Evolutionary conservation across 1,140 invertebrate genomes (phyloP), one percentile per base, ranked within the genome.

Genomic region (Apis cerana): DNA sequence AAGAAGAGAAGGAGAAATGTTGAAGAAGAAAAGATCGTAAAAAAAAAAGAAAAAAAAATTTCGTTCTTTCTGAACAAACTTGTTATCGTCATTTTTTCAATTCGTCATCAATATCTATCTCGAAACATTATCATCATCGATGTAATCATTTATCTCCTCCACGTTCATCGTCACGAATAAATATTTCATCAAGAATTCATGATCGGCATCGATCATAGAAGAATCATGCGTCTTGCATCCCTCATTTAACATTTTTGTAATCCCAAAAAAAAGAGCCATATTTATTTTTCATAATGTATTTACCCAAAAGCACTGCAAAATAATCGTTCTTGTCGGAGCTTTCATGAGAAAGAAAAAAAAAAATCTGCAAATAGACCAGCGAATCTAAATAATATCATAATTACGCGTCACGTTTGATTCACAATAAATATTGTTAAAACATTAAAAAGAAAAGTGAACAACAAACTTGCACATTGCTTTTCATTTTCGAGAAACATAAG

Each of bases 61-160:
- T 84, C 76, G 81, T 82, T 68, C 72, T 43, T 43, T 43, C 33
- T 43, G 71, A 84, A 70, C 61, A 74, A 72, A 62, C 43, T 79
- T 75, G 80, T 62, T 68, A 81, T 85, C 65, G 78, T 77, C 59
- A 75, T 85, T 43, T 87, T 33, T 71, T 50, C 50, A 17, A 80
- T 75, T 71, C 58, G 69, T 76, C 65, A 80, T 84, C 74, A 23
- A 71, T 72, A 72, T 27, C 81, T 72, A 72, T 27, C 81, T 82
- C 71, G 69, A 79, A 59, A 62, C 68, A 76, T 82, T 69, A 81
- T 71, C 79, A 65, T 78, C 65, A 83, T 76, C 64, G 54, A 54
- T 43, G 71, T 52, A 21, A 70, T 84, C 86, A 88, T 85, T 33
- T 86, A 70, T 70, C 84, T 87, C 72, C 78, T 84, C 65, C 61